A percentile compares a stretch with the other conserved stretches of the same genome.
These are phyloP conservation scores for Circaetus cinerascens DNA, from an alignment of 2,113 vertebrate genomes.

Conservation along the genomic window DNA sequence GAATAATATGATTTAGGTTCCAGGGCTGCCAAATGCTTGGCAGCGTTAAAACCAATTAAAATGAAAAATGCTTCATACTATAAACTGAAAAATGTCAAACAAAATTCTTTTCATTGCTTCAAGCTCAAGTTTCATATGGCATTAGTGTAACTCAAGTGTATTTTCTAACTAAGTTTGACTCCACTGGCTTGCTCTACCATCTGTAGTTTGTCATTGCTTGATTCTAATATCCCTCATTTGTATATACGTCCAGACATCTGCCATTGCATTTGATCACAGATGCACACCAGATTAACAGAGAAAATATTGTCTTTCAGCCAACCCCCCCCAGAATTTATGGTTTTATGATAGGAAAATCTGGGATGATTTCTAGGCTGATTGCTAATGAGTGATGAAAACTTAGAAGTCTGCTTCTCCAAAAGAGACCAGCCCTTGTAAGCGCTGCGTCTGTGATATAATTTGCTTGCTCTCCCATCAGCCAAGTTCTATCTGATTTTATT, in stretches of 20 bases:
- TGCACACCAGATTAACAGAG: neutral
- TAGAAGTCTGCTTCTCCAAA: neutral
- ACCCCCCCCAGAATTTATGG: neutral
- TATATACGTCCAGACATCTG: neutral
- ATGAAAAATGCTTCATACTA: conserved; percentile 31
- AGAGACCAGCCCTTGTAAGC: neutral
- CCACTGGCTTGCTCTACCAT: neutral
- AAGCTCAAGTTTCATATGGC: neutral
- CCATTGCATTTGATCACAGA: neutral
- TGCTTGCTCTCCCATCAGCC: neutral
- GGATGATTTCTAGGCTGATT: neutral
- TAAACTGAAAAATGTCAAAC: conserved; percentile 29
- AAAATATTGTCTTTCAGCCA: neutral
- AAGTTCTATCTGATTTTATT: neutral
- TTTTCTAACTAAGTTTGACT: neutral
- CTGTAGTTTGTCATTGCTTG: neutral
- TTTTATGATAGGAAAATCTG: neutral
- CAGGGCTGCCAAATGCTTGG: conserved; percentile 26
- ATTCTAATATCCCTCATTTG: neutral
- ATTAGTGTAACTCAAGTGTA: neutral
- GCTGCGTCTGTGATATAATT: neutral
- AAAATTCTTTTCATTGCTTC: conserved; percentile 11
- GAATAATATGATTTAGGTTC: conserved; percentile 12
- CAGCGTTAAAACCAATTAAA: conserved; percentile 52
- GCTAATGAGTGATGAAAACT: neutral